Evolutionary conservation across 2,888 invertebrate species (phyloP), one percentile per base, ranked within the genome.

Genomic region (Lydus trimaculatus): DNA sequence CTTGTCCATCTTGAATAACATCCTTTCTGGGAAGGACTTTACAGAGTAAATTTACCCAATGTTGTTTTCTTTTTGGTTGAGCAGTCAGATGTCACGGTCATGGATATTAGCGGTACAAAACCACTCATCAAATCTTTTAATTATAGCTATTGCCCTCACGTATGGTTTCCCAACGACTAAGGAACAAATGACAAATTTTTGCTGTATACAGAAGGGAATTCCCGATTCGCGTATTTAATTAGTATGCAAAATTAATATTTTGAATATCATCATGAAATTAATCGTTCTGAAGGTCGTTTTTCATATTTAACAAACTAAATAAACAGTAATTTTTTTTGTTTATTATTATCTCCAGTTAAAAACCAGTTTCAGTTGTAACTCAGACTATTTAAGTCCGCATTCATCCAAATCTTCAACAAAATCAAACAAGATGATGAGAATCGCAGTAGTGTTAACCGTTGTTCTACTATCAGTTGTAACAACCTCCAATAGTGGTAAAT

Each of bases 371-470:
- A 33, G 56, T 39, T 9, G 33, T 62, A 60, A 39, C 7, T n/a
- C 17, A 64, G 58, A 63, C 58, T 70, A 70, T 70, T 70, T 70
- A 70, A 70, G 62, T 60, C 52, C 52, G 64, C 39, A 31, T 33
- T 31, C 33, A 56, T 66, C 63, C 23, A 33, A 13, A 39, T 52
- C 52, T 48, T 31, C 20, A 31, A 31, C 23, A 65, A 43, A 8
- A 33, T 7, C 15, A 20, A 39, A 20, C 25, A 66, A 39, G 39
- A 70, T 66, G 36, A 69, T 70, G 69, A 66, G 31, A 48, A 48
- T 48, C 31, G 58, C 39, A 48, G 23, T 70, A 23, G 66, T 66
- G 15, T 28, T 70, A 39, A 61, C 59, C 25, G 36, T 25, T 39
- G 59, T 48, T 25, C n/a, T 69, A 20, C 58, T 31, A n/a, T 48